Conservation (phyloP, 2,797 vertebrate species). For the Menidia menidia region DNA sequence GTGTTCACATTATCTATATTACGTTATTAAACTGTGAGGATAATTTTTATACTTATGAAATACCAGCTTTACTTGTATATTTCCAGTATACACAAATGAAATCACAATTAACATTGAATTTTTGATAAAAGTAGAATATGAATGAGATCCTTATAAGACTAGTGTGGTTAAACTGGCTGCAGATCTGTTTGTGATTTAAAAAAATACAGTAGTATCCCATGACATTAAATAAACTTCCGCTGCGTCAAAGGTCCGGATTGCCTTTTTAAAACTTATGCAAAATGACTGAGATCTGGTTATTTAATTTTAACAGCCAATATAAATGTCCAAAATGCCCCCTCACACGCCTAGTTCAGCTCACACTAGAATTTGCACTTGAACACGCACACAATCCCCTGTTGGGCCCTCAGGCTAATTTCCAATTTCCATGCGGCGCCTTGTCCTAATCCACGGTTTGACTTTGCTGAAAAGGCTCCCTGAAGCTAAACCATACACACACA, state of each 20-base stretch:
- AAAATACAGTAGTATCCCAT: not conserved
- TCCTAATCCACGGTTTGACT: conserved; percentile 73
- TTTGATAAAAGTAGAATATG: not conserved
- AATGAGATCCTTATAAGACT: conserved; percentile 5
- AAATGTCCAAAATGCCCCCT: not conserved
- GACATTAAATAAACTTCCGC: conserved; percentile 18
- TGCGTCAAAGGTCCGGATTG: conserved; percentile 36
- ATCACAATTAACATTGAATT: not conserved
- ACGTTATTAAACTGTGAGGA: too few species aligned
- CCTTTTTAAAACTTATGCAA: conserved; percentile 16
- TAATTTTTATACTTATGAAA: too few species aligned
- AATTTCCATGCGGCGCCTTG: conserved; percentile 74
- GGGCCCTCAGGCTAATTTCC: conserved; percentile 74
- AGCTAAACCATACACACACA: conserved; percentile 61
- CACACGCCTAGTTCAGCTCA: conserved; percentile 2
- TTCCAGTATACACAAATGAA: too few species aligned
- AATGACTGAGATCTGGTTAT: not conserved
- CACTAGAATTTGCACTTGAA: conserved; percentile 9
- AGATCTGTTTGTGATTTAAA: conserved; percentile 9
- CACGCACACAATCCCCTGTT: conserved; percentile 39
- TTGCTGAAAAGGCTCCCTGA: conserved; percentile 56
- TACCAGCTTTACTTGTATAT: too few species aligned
- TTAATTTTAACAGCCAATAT: conserved; percentile 2
- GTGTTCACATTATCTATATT: too few species aligned
- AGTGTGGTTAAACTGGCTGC: conserved; percentile 31